A percentile compares a stretch with the other conserved stretches of the same genome.
Evolutionary conservation across 2,113 vertebrate species (phyloP).

Genomic region (Clinocottus analis): DNA sequence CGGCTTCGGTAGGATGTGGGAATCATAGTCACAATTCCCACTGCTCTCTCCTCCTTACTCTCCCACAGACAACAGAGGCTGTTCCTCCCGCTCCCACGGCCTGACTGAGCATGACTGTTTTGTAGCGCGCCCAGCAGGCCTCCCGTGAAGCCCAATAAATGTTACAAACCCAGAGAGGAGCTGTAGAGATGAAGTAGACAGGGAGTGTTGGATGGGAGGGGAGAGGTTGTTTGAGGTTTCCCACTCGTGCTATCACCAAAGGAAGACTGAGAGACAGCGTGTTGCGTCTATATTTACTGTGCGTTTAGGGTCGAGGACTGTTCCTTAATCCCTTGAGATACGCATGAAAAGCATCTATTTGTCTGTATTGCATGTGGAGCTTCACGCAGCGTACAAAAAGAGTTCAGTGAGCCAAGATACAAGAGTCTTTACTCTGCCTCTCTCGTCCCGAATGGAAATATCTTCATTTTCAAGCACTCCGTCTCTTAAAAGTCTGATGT

Average conservation of each 20-base stretch:
- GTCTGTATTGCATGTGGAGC: constrained; percentile 20
- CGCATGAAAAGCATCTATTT: constrained; percentile 8
- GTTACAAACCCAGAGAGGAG: constrained; percentile 47
- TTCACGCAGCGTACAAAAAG: constrained; percentile 33
- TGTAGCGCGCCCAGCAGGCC: constrained; percentile 48
- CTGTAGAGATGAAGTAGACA: constrained; percentile 23
- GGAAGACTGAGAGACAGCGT: constrained; percentile 7
- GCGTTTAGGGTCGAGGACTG: constrained; percentile 8
- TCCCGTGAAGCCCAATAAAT: constrained; percentile 54
- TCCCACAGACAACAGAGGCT: constrained; percentile 44
- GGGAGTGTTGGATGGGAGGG: constrained; percentile 5
- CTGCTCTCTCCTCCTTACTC: constrained; percentile 15
- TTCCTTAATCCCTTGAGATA: constrained; percentile 34
- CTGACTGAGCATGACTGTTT: constrained; percentile 43
- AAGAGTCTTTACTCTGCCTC: constrained; percentile 27
- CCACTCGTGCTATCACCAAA: constrained; percentile 34
- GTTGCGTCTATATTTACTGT: too few species aligned
- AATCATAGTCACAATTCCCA: constrained; percentile 44
- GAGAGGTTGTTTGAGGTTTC: constrained; percentile 55
- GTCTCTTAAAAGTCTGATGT: constrained; percentile 30
- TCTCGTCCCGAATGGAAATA: background rate
- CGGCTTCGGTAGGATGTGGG: constrained; percentile 63
- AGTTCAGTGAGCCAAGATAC: constrained; percentile 51
- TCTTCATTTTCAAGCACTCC: constrained; percentile 35
- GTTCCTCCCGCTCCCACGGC: constrained; percentile 32